Conservation (phyloP, 1,140 invertebrate genomes). For the Ceratosolen solmsi region DNA sequence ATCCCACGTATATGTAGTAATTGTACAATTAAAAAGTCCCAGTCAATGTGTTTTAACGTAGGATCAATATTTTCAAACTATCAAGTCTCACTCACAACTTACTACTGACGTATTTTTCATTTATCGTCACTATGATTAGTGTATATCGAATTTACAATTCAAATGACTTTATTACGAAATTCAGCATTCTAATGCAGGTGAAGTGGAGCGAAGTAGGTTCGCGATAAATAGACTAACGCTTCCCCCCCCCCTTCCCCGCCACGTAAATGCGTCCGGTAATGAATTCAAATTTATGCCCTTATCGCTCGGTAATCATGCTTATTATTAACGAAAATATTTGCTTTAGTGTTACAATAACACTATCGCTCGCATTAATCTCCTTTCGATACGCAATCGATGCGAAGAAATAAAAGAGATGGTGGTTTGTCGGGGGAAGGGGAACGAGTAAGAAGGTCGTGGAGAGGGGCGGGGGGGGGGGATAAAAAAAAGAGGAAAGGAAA, state of each 20-base stretch:
- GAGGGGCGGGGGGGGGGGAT: background rate
- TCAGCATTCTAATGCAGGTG: background rate
- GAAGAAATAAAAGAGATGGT: too few species aligned
- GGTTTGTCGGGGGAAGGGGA: background rate
- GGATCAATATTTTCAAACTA: too few species aligned
- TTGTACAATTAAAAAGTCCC: background rate
- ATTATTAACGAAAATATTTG: conserved; percentile 15
- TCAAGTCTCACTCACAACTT: conserved; percentile 11
- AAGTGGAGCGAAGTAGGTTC: conserved; percentile 4
- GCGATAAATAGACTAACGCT: conserved; percentile 6
- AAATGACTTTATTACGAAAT: conserved; percentile 34
- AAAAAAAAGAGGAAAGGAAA: too few species aligned
- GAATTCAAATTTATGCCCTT: conserved; percentile 15
- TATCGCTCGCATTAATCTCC: background rate
- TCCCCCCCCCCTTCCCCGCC: background rate
- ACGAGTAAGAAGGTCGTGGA: background rate
- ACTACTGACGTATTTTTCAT: background rate
- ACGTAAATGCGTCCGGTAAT: too few species aligned
- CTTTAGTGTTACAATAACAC: conserved; percentile 10
- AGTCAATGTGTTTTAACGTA: conserved; percentile 4
- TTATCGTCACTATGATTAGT: background rate
- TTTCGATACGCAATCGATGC: too few species aligned
- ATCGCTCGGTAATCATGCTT: background rate
- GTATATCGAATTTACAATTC: conserved; percentile 24
- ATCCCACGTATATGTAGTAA: background rate